Evolutionary conservation across 2,888 invertebrate species (phyloP), one percentile per base, ranked within the genome.

Genomic region (Conomelus anceps): DNA sequence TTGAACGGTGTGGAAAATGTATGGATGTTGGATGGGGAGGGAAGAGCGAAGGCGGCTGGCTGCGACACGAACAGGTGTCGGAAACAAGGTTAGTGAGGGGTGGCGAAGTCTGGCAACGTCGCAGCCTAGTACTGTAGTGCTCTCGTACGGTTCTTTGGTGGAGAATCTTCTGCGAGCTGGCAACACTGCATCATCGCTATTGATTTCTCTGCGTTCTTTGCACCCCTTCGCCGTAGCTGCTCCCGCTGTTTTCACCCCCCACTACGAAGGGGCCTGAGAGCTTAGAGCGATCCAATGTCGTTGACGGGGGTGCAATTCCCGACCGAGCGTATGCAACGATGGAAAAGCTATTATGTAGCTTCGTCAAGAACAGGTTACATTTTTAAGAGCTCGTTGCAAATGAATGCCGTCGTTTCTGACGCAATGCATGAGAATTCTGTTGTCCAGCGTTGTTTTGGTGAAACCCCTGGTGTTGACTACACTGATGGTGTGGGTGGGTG

Each of bases 121-220:
- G 90, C 88, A 88, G 22, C 20, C 90, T n/a, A n/a, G n/a, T n/a
- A n/a, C 89, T 89, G 63, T 63, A 63, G 63, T 63, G 13, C 63
- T 63, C 63, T 63, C 63, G 63, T 63, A 63, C 63, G 63, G 63
- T 63, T 63, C 63, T 63, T 63, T 63, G 86, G 29, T n/a, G 86
- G 86, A 86, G 86, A 29, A 22, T 23, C 24, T 23, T 23, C 17
- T 34, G 88, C 63, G 86, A 87, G 88, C 26, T 89, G 90, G 90
- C 90, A 90, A 90, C 90, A 88, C 84, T 90, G 90, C 89, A 90
- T 91, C 91, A 90, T 91, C 90, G 90, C 91, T 91, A 91, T 91
- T 91, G 91, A 91, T 91, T 91, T 91, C 91, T 91, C 89, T 88
- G 88, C 88, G 41, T 86, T 88, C 90, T 87, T 87, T 88, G 23